Evolutionary conservation across 2,113 vertebrate genomes (phyloP).

Genomic region (Pollimyrus isidori): DNA sequence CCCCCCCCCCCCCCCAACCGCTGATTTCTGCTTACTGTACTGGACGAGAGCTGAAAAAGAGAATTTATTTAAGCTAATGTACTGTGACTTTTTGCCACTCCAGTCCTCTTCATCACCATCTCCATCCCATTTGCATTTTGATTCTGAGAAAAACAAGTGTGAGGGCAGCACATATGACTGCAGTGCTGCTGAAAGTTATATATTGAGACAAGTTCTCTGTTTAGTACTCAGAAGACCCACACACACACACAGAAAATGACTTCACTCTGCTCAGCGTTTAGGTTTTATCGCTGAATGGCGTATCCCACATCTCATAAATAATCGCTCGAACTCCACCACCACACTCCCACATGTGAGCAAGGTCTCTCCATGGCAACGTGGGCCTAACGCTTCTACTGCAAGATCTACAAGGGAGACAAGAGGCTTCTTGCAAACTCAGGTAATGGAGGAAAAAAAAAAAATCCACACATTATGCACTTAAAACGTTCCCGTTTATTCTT

Average conservation of each 20-base stretch:
- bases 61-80: not conserved
- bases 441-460: conserved; percentile 12
- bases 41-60: not conserved
- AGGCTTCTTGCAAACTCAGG: conserved; percentile 28
- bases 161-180: not conserved
- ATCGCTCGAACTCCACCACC: not conserved
- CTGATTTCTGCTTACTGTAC: not conserved
- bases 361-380: conserved; percentile 41
- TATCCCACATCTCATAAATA: not conserved
- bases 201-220: not conserved
- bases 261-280: not conserved
- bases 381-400: conserved; percentile 10
- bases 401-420: conserved; percentile 19
- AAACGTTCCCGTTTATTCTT: not conserved
- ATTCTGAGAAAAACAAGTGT: not conserved
- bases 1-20: too few relatives aligned
- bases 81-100: not conserved
- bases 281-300: not conserved
- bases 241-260: not conserved
- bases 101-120: not conserved
- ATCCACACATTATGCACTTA: not conserved
- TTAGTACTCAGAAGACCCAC: not conserved
- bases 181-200: not conserved
- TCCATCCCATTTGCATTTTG: not conserved
- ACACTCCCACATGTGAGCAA: conserved; percentile 28